Percentiles rank a stretch among this genome's conserved stretches.
phyloP scores from a whole-genome alignment of 2,113 vertebrate species.

The Pardalotus punctatus region DNA sequence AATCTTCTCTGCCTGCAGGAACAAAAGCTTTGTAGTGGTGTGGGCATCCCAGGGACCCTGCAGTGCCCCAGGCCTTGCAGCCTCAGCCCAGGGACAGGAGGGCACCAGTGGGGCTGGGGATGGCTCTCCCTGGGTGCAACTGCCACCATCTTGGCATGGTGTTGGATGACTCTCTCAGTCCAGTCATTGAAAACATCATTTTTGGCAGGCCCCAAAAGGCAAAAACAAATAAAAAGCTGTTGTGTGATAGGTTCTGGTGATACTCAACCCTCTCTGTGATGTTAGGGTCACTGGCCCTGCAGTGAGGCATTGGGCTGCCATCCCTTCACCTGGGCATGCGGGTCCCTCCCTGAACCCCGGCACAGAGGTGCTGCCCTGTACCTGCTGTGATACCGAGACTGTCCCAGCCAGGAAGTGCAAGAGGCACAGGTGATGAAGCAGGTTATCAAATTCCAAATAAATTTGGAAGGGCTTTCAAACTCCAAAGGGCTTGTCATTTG shows the following conservation, averaged over 20 bases:
- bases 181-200: background rate
- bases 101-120: background rate
- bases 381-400: background rate
- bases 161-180: background rate
- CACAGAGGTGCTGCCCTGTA: fast-evolving
- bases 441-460: background rate
- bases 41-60: background rate
- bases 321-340: fast-evolving
- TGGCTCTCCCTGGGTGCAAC: background rate
- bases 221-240: background rate
- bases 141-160: background rate
- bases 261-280: background rate
- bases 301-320: background rate
- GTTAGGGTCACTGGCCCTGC: background rate
- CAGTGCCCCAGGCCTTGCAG: fast-evolving
- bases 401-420: background rate
- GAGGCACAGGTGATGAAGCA: background rate
- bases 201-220: background rate
- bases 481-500: background rate
- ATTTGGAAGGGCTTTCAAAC: background rate
- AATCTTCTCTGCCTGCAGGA: background rate
- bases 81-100: background rate
- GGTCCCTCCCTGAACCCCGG: background rate
- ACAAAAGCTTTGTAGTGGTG: background rate
- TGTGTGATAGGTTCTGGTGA: background rate